A percentile compares a stretch with the other conserved stretches of the same genome.
phyloP scores from a whole-genome alignment of 2,888 invertebrate species.

The Ophion ellenae region DNA sequence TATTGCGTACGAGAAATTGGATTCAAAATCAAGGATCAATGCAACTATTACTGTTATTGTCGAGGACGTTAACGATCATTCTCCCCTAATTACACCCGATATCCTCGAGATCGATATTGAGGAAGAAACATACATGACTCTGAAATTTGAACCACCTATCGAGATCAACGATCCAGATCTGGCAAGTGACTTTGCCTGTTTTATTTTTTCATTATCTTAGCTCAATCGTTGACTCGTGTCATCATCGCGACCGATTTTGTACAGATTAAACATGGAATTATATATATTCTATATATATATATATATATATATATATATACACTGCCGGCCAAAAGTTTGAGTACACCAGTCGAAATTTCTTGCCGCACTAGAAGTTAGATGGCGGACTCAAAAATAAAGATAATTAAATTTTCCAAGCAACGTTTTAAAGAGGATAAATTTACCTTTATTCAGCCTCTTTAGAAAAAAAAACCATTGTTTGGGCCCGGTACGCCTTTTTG shows the following conservation, averaged over 20 bases:
- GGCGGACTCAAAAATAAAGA: too few species aligned
- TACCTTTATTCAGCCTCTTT: too few species aligned
- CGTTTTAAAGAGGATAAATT: too few species aligned
- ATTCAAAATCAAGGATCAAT: constrained; percentile 67
- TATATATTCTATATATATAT: too few species aligned
- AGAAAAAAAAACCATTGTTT: too few species aligned
- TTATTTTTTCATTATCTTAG: background rate
- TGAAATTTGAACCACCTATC: constrained; percentile 84
- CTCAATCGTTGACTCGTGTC: background rate
- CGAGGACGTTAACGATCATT: constrained; percentile 88
- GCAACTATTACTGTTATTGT: constrained; percentile 81
- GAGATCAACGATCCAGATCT: constrained; percentile 83
- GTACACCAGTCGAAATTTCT: too few species aligned
- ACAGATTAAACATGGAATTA: too few species aligned
- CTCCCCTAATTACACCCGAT: constrained; percentile 84
- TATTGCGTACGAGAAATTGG: constrained; percentile 79
- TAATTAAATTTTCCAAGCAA: too few species aligned
- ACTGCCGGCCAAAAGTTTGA: too few species aligned
- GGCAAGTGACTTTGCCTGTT: constrained; percentile 71
- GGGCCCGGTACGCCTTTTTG: too few species aligned
- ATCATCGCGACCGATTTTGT: background rate
- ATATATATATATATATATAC: too few species aligned
- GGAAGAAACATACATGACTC: constrained; percentile 85
- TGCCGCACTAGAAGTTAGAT: too few species aligned
- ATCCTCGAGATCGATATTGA: constrained; percentile 82